Evolutionary conservation across 2,113 vertebrate genomes (phyloP), one percentile per base, ranked within the genome.

Genomic region (Eubucco bourcierii): DNA sequence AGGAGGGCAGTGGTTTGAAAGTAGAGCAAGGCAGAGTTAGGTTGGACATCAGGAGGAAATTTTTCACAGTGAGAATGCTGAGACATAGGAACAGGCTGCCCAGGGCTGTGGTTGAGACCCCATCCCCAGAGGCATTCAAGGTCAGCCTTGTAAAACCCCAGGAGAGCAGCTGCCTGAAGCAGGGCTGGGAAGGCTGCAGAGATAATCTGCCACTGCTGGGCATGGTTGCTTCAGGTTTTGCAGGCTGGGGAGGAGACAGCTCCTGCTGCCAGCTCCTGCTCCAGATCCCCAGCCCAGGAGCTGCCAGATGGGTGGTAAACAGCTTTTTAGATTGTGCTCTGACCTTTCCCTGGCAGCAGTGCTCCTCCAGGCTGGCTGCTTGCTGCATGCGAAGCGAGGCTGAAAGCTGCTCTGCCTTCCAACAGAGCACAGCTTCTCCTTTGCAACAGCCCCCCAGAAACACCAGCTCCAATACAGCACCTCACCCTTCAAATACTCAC

Each of bases 261-360:
- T 84, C 28, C n/a, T 64, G 61, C 25, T 88, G 86, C 65, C 83
- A 90, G 83, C 86, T 91, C 4, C 1, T 41, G 46, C 64, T 88
- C 76, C 72, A 61, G 85, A 20, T 11, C 68, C 81, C 16, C 58
- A 78, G 70, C 70, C 61, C 63, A 75, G 75, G 82, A 94, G 55
- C 72, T 88, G 88, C 64, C 88, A 90, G 76, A 88, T 41, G 73
- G 80, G 71, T 71, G 84, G 90, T 68, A 92, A 82, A 50, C 29
- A 84, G 71, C 59, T 59, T 93, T 79, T 95, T 79, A 93, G 81
- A 79, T 71, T 78, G 68, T 37, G 66, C 77, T 84, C 66, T 75
- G 89, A 88, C 61, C 83, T 78, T 47, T 88, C 53, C 58, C 86
- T 83, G 70, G 90, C 94, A 93, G 63, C 80, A 44, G 33, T 4